Evolutionary conservation across 2,888 invertebrate genomes (phyloP), one percentile per base, ranked within the genome.

Genomic region (Drosophila melanosoma): DNA sequence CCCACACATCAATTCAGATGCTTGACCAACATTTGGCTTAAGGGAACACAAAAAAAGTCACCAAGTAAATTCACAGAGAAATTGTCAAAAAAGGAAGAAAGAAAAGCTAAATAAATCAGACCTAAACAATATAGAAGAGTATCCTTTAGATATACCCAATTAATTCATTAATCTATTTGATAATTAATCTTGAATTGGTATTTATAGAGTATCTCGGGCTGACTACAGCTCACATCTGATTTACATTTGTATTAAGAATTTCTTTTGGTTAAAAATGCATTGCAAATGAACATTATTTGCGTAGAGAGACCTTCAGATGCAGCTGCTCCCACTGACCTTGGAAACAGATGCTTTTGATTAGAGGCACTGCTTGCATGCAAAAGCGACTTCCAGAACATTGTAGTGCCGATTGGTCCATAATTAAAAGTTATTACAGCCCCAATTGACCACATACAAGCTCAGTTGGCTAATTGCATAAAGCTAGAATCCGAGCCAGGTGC

Each of bases 341-440:
- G 23, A 48, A 56, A 42, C 62, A 76, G 66, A 59, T 63, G 66
- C 66, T 52, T 63, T 53, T 26, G 38, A 56, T 38, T 56, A 23
- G 26, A 74, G 62, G 69, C 45, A 56, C 42, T 52, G 80, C 15
- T 66, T 49, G 58, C 83, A 87, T 88, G 86, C 80, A 79, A 83
- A 83, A 81, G 67, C 49, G 42, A 54, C 52, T 61, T 80, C 72
- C 70, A 88, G 72, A 79, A 66, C 74, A 74, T 68, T 79, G 59
- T 70, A 81, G 69, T 79, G 83, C 70, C 82, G 67, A 78, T 59
- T 79, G 68, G 66, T 67, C 87, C 87, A 90, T 84, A 90, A 90
- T 89, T 84, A 85, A 79, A 83, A 73, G 74, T 76, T 81, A 87
- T 85, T 89, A 87, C 79, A 70, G 79, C 85, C 83, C 82, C 74